Evolutionary conservation across 2,797 vertebrate species (phyloP), one percentile per base, ranked within the genome.

Genomic region (Momotus momota): DNA sequence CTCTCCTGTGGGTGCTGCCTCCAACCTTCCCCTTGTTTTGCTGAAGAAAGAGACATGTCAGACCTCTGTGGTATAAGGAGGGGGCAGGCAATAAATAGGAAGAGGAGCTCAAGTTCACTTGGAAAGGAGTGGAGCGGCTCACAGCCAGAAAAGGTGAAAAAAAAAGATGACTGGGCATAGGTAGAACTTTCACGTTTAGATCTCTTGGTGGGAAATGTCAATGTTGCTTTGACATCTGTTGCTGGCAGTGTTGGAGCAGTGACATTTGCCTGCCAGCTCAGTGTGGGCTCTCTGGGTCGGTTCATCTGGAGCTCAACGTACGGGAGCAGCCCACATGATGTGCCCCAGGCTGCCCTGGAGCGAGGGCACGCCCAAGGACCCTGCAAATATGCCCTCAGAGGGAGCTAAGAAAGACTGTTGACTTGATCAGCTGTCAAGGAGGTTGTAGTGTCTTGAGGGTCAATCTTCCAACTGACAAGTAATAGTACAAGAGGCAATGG

Each of bases 301-400:
- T 43, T 31, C 27, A 0, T 1, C 33, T 7, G 38, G 54, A 35
- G 22, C 48, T 60, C 3, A 0, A 1, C 1, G 13, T 11, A 1
- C 17, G 35, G n/a, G 6, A 69, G 15, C 60, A 43, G 29, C 41
- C 23, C 69, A 61, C 3, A 0, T 1, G 7, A 12, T 6, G n/a
- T 21, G 5, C 51, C 41, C 5, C 12, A 7, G 18, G 41, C 41
- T 80, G 38, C 27, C 35, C 40, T 11, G 26, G 52, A 61, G 29
- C 29, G 5, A 12, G 25, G 35, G 33, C 0, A 0, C 19, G 23
- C 17, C 48, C 29, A 14, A 1, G 49, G 23, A 52, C n/a, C 8
- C 41, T 23, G 81, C 41, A 31, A 51, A 20, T 2, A 1, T 1
- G 3, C 29, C 40, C 54, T 48, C 9, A 7, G 35, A 9, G 6